These are phyloP conservation scores for Hesperia comma DNA, from an alignment of 2,888 invertebrate genomes.

Conservation along the genomic window DNA sequence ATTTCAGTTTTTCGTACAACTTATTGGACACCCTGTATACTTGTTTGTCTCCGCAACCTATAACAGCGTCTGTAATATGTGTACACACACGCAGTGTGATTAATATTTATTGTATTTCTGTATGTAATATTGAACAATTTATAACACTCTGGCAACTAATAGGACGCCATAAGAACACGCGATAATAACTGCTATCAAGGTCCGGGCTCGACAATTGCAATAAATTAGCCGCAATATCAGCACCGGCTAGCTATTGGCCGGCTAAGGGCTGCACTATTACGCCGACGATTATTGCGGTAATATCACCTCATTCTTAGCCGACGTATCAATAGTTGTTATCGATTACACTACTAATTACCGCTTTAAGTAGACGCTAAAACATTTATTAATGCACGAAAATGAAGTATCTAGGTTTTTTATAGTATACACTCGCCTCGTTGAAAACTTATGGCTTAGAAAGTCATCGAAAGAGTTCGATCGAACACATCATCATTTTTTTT, in stretches of 20 bases:
- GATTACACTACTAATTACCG: not conserved
- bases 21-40: no score
- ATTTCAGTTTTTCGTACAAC: no score
- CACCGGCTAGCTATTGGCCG: slow-evolving; percentile 8
- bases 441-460: no score
- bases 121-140: slow-evolving; percentile 4
- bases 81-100: no score
- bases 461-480: no score
- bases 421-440: no score
- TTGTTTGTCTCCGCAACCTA: no score
- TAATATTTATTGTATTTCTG: not conserved
- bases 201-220: slow-evolving; percentile 15
- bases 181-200: slow-evolving; percentile 29
- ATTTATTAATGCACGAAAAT: not conserved
- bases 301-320: slow-evolving; percentile 20
- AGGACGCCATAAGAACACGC: slow-evolving; percentile 18
- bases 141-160: slow-evolving; percentile 9
- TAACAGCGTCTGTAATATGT: no score
- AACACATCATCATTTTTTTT: no score
- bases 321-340: slow-evolving; percentile 11
- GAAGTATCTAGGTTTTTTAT: no score
- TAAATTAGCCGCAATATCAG: slow-evolving; percentile 25
- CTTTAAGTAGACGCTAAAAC: not conserved
- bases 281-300: slow-evolving; percentile 8
- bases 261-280: slow-evolving; percentile 13